These are phyloP conservation scores for Coranthus polyacanthus DNA, from an alignment of 2,797 vertebrate genomes.

Conservation along the genomic window DNA sequence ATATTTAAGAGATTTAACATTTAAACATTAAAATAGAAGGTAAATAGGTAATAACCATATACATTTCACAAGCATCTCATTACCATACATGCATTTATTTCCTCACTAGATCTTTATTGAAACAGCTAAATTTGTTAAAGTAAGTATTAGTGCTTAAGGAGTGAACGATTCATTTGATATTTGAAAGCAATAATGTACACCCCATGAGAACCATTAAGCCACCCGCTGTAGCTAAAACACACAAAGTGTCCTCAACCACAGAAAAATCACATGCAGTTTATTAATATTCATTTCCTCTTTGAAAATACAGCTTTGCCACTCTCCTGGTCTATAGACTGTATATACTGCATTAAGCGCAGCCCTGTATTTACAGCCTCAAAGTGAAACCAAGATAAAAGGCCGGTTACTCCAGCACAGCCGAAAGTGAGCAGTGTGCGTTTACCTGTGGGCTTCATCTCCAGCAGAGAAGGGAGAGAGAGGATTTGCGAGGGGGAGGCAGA, in stretches of 20 bases:
- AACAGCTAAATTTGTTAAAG: background rate
- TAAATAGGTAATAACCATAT: background rate
- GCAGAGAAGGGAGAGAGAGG: constrained; percentile 56
- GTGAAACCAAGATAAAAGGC: constrained; percentile 51
- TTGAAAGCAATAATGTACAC: background rate
- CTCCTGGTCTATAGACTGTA: background rate
- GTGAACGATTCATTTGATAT: background rate
- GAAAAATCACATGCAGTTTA: constrained; percentile 2
- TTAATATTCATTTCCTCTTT: background rate
- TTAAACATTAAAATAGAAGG: background rate
- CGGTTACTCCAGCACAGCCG: constrained; percentile 19
- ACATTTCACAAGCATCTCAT: too few relatives aligned
- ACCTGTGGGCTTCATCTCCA: constrained; percentile 77
- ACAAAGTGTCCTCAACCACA: background rate
- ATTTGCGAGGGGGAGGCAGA: constrained; percentile 36
- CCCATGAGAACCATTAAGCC: background rate
- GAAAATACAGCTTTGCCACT: constrained; percentile 9
- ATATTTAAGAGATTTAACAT: background rate
- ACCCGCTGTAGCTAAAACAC: constrained; percentile 4
- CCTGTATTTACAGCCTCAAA: constrained; percentile 32
- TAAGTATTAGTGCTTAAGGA: background rate
- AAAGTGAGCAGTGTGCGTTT: constrained; percentile 40
- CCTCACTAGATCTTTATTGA: background rate
- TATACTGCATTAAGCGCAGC: constrained; percentile 3
- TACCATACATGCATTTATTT: too few relatives aligned